Base-by-base conservation (phyloP, 2,113 vertebrate species). In the Stigmatopora argus region DNA sequence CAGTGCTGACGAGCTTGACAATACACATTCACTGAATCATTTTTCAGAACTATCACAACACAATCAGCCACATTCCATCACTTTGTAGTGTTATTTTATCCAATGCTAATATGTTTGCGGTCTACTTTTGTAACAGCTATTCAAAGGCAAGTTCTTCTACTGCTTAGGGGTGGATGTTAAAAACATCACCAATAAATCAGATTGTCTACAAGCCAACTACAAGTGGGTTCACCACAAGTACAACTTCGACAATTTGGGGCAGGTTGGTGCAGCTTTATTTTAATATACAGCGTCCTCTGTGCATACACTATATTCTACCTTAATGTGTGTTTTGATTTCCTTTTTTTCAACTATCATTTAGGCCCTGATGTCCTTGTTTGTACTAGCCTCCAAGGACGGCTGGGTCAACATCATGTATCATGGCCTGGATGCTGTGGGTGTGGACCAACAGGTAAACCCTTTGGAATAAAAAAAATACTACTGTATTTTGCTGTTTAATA, bases 351-450 rank as follows among this genome's bases (percentile, higher is more conserved):
- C 46, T 73, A 18, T 58, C 53, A 10, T 71, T 18, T 65, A 98
- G 97, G 97, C 97, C 63, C 87, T 99, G 90, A 99, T 99, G 97
- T 98, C 97, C 47, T 93, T 99, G 72, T 99, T 99, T 78, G 97
- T 99, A 49, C 88, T 99, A 78, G 96, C 97, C 73, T 99, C 97
- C 46, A 99, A 99, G 85, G 97, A 99, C 0, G 97, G 97, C 70
- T 99, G 97, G 97, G 97, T 99, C 78, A 98, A 98, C 85, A 99
- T 99, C 77, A 99, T 99, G 97, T 99, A 99, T 80, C 95, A 98
- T 0, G 97, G 97, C 31, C 90, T 99, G 57, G 97, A 98, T 21
- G 95, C 97, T 11, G 96, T 98, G 1, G 94, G 83, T 61, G 94
- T 97, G 71, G 95, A 98, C 83, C 96, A 98, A 79, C 97, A 99